Conservation (phyloP, 2,113 vertebrate species). For the Zosterops japonicus region DNA sequence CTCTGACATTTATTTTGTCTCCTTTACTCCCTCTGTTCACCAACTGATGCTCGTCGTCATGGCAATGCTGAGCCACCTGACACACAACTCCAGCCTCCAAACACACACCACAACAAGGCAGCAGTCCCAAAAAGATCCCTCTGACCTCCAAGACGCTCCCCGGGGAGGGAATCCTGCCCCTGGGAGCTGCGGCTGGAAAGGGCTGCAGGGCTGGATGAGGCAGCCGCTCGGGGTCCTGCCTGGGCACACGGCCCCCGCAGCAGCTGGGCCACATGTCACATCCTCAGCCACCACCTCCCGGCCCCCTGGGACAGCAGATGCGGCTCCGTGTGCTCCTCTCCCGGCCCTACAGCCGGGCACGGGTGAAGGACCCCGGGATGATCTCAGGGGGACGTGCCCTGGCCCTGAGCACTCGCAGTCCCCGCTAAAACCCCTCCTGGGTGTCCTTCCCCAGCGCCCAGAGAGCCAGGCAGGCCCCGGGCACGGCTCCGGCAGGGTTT, state of each 20-base stretch:
- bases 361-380: not conserved
- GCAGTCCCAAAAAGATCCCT: not conserved
- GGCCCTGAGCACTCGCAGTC: not conserved
- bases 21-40: slow-evolving; percentile 70
- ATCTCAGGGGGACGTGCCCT: not conserved
- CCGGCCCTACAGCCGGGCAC: rapidly evolving
- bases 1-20: slow-evolving; percentile 70
- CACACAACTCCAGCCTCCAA: slow-evolving; percentile 49
- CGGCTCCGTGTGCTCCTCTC: not conserved
- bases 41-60: slow-evolving; percentile 54
- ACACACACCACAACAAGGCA: slow-evolving; percentile 25
- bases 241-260: not conserved
- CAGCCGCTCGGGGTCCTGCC: not conserved
- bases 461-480: not conserved
- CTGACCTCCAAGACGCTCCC: not conserved
- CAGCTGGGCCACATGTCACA: not conserved
- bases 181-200: rapidly evolving
- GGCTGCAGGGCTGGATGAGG: not conserved
- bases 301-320: rapidly evolving
- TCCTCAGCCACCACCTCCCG: rapidly evolving
- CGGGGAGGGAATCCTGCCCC: not conserved
- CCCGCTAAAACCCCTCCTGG: rapidly evolving
- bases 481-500: not conserved
- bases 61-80: slow-evolving; percentile 64
- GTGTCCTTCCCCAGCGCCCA: not conserved